Base-by-base conservation (phyloP, 35 echinoderm and acorn worm genomes). In the Ptychodera flava region DNA sequence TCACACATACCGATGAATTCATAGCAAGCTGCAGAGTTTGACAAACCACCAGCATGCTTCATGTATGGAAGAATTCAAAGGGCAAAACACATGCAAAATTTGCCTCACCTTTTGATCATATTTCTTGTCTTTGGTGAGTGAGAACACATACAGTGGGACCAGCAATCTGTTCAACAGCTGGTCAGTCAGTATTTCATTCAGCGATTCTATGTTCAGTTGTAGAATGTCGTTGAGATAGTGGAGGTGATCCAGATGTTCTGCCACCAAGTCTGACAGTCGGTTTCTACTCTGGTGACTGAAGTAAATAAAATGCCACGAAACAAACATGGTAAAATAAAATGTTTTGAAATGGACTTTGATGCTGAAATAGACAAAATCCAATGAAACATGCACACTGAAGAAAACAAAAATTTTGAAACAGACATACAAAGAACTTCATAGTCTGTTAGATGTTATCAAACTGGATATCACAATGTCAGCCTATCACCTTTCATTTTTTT, bases 221-320 rank as follows among this genome's bases (percentile, higher is more conserved):
- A 97, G 85, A 78, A 97, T 99, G 84, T 99, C 96, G 36, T 99
- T 99, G 16, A 99, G 78, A 78, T 99, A 99, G 82, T 99, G 96
- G 0, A 99, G 92, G 35, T 94, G 96, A 75, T 99, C 96, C 30
- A 99, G 84, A 79, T 99, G 96, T 34, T 94, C 93, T 1, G 96
- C 96, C 33, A 99, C 89, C 33, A 99, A 90, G 28, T 90, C 81
- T 16, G 93, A 89, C 85, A 99, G 75, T 32, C 93, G 92, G 64
- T 90, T 92, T 76, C 85, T 94, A 78, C 96, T 99, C 36, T 91
- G 96, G 88, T 99, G 96, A 80, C 96, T 99, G 78, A 36, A 78
- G 89, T 86, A 80, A 16, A 76, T 36, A 86, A 86, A 32, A 86
- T n/a, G n/a, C n/a, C n/a, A n/a, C n/a, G n/a, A n/a, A n/a, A n/a